A percentile compares a stretch with the other conserved stretches of the same genome.
These are phyloP conservation scores for Odontocerum albicorne DNA, from an alignment of 2,888 invertebrate genomes.

Conservation along the genomic window DNA sequence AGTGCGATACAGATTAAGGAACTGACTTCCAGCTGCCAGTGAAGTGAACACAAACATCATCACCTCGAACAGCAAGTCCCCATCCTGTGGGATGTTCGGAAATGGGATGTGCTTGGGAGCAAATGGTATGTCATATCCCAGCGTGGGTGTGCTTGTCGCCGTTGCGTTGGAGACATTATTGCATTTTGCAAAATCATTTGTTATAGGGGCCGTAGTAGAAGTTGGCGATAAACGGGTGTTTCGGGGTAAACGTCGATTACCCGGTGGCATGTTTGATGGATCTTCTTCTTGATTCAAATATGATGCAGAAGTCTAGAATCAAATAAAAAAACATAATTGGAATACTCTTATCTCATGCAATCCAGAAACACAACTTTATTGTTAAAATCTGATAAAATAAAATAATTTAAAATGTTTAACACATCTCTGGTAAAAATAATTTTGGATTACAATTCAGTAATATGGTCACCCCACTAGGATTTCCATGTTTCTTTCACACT, in stretches of 20 bases:
- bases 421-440: too few relatives aligned
- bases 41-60: constrained; percentile 81
- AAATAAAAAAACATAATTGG: not conserved
- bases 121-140: constrained; percentile 44
- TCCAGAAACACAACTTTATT: too few relatives aligned
- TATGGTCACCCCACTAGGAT: too few relatives aligned
- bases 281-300: constrained; percentile 32
- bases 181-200: constrained; percentile 25
- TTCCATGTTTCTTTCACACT: too few relatives aligned
- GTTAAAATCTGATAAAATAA: too few relatives aligned
- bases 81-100: constrained; percentile 75
- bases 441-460: too few relatives aligned
- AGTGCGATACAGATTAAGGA: constrained; percentile 91
- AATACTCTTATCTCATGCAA: not conserved
- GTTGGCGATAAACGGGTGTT: constrained; percentile 40
- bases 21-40: constrained; percentile 82
- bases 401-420: too few relatives aligned
- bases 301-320: constrained; percentile 22
- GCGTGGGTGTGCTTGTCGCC: not conserved
- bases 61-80: constrained; percentile 82
- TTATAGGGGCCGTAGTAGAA: constrained; percentile 10
- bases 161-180: constrained; percentile 6
- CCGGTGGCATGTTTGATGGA: constrained; percentile 35
- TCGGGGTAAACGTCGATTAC: constrained; percentile 44
- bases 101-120: constrained; percentile 82